Base-by-base conservation (phyloP, 2,797 vertebrate species). In the Pipistrellus kuhlii region DNA sequence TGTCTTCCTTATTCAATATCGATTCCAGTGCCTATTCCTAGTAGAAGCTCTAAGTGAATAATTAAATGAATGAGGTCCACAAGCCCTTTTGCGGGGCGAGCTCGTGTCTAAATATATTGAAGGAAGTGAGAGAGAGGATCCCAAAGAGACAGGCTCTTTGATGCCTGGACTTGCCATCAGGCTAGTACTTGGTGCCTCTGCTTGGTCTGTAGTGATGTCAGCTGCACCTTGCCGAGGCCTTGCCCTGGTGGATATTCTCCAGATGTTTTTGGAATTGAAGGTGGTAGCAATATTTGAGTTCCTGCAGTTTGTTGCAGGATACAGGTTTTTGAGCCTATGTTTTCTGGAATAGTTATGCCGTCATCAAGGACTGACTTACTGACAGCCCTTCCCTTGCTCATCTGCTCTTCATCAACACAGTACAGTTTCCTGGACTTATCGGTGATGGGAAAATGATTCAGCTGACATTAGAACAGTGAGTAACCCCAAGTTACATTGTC, bases 391-490 rank as follows among this genome's bases (percentile, higher is more conserved):
- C n/a, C n/a, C 38, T 59, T 38, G 69, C 21, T 81, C 72, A 32
- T 82, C 44, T 55, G 30, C 38, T 80, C 27, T 94, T 89, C 82
- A 90, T 94, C 91, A 75, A 59, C 73, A 87, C 57, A 51, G 15
- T n/a, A 55, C 77, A 25, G 44, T 87, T 96, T 87, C 72, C 89
- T 88, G n/a, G 82, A 21, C 15, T 44, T 46, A 12, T 90, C 57
- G 76, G 59, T 80, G 75, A 59, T 32, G 59, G 64, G 82, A 82
- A 96, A 93, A 89, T 91, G 62, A 88, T n/a, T 44, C n/a, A 75
- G 77, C 38, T n/a, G 73, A 89, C 51, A 2, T 59, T 21, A 75
- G 82, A 11, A 59, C 20, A n/a, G 2, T 0, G 11, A 83, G 35
- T 51, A 84, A 84, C 30, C 9, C 23, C 13, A 15, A 75, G 41